Conservation (phyloP, 2,797 vertebrate genomes). For the Sebastes steindachneri region DNA sequence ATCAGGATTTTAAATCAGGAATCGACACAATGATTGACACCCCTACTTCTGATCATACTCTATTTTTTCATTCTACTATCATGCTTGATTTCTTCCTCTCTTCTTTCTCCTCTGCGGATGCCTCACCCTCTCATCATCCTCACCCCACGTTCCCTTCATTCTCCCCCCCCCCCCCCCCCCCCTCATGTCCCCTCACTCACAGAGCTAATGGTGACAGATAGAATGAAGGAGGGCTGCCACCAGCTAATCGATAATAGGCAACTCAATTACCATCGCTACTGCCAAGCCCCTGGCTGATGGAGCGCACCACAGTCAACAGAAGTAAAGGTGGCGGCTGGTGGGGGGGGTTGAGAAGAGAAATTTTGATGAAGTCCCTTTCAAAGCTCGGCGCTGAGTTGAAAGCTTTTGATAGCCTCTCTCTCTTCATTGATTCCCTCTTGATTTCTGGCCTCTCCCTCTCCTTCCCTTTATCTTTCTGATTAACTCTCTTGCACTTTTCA, state of each 20-base stretch:
- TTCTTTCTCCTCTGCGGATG: not conserved
- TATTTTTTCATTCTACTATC: not conserved
- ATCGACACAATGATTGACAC: too few relatives aligned
- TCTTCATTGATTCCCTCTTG: constrained; percentile 64
- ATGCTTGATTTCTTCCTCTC: not conserved
- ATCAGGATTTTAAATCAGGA: too few relatives aligned
- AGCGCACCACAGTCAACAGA: constrained; percentile 55
- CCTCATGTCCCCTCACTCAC: constrained; percentile 1
- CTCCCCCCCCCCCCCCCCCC: not conserved
- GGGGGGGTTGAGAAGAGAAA: constrained; percentile 38
- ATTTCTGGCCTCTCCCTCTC: constrained; percentile 31
- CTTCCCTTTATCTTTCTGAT: constrained; percentile 38
- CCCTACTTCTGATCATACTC: not conserved
- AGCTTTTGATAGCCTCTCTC: constrained; percentile 67
- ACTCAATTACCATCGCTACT: constrained; percentile 64
- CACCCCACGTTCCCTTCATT: not conserved
- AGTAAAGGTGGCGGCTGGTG: not conserved
- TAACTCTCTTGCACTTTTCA: constrained; percentile 47
- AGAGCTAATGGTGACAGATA: constrained; percentile 45
- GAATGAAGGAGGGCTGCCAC: constrained; percentile 63
- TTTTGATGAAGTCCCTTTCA: constrained; percentile 79
- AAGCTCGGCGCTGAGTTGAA: constrained; percentile 58
- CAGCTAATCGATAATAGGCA: constrained; percentile 74
- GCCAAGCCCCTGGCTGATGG: constrained; percentile 59
- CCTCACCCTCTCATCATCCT: not conserved